Evolutionary conservation across 2,113 vertebrate genomes (phyloP), one percentile per base, ranked within the genome.

Genomic region (Dipodomys spectabilis): DNA sequence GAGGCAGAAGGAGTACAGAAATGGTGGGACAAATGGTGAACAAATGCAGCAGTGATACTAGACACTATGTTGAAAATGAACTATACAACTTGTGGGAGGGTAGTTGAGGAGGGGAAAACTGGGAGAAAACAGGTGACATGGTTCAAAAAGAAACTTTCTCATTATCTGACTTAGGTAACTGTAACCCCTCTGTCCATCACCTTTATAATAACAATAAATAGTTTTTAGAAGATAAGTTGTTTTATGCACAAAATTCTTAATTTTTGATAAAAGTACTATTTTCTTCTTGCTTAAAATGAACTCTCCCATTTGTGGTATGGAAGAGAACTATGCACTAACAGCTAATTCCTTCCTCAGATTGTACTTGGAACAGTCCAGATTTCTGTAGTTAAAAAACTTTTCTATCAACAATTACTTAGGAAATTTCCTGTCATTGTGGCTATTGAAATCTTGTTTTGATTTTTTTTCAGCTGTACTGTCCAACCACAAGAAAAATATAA

Each of bases 351-450:
- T 2, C 82, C 10, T 11, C 23, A 10, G 5, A 30, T 12, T 15
- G 80, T 77, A 81, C 13, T 9, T 82, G 32, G 11, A 64, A 39
- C 11, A 83, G 25, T 80, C 49, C 85, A 9, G 20, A 94, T 62
- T 93, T 93, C 62, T 80, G 25, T 62, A n/a, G 39, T 39, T 32
- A 84, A 74, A 86, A 82, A 8, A 45, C 6, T 72, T 88, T 25
- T 67, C 27, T n/a, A 79, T 30, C 25, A 73, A 60, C 5, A 78
- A 83, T 69, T 65, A 67, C n/a, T 83, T 74, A 39, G 30, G 28
- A 82, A 69, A 32, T 72, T 82, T 83, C 32, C 2, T 78, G 23
- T 64, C 23, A 49, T 30, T 69, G 60, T 23, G 35, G 57, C 23
- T 74, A 2, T 49, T 77, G 49, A 82, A 86, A 82, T 3, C 12